These are phyloP conservation scores for Sebastes itinus DNA, from an alignment of 2,797 vertebrate species.

Conservation along the genomic window DNA sequence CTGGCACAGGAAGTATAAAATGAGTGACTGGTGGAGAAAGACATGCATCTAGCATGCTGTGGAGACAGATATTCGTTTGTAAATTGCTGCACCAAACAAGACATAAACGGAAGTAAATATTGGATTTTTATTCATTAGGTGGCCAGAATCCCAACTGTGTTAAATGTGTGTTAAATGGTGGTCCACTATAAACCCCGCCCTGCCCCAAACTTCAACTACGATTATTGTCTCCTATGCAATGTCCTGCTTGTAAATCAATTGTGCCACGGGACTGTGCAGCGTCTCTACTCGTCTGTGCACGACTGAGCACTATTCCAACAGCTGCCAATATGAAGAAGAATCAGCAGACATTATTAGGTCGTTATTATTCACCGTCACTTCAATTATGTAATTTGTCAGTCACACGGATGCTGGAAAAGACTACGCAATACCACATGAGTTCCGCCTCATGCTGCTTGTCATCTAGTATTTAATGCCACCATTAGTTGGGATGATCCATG, in stretches of 20 bases:
- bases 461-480: slow-evolving; percentile 22
- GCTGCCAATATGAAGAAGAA: slow-evolving; percentile 22
- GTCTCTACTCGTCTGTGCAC: slow-evolving; percentile 1
- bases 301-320: neutral
- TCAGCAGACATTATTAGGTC: slow-evolving; percentile 15
- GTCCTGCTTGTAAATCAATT: neutral
- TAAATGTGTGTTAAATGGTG: neutral
- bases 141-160: neutral
- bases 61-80: neutral
- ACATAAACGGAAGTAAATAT: neutral
- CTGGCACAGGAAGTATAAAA: neutral
- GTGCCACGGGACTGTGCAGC: neutral
- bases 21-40: neutral
- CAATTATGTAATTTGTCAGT: slow-evolving; percentile 36
- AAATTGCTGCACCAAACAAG: neutral
- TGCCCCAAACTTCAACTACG: neutral
- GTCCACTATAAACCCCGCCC: neutral
- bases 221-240: neutral
- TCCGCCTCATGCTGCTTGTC: slow-evolving; percentile 6
- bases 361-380: slow-evolving; percentile 23
- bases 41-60: neutral
- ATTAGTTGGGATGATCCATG: slow-evolving; percentile 3
- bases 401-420: neutral
- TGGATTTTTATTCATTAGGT: neutral
- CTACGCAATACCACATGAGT: neutral